Conservation (phyloP, 1,140 invertebrate genomes). For the Odontomachus brunneus region DNA sequence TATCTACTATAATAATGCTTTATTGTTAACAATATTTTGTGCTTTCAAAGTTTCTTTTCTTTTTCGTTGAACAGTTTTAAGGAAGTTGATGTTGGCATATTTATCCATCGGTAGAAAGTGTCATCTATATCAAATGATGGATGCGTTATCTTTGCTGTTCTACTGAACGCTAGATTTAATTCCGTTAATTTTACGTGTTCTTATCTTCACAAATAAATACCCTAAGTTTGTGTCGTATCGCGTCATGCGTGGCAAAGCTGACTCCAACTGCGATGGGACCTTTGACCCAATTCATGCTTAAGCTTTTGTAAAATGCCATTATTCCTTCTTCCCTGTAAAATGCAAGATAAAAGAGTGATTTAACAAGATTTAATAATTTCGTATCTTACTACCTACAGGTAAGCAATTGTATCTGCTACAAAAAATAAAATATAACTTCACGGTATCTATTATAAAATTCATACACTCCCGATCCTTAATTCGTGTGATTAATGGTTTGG, state of each 20-base stretch:
- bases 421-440: constrained; percentile 3
- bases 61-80: constrained; percentile 16
- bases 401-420: background rate
- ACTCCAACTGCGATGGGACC: constrained; percentile 99
- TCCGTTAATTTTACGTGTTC: constrained; percentile 15
- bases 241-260: constrained; percentile 98
- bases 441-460: background rate
- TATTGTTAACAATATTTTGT: constrained; percentile 26
- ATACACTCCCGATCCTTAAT: background rate
- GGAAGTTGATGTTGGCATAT: constrained; percentile 4
- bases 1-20: constrained; percentile 25
- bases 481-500: background rate
- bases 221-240: constrained; percentile 88
- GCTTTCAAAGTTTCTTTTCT: background rate
- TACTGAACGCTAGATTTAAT: constrained; percentile 13
- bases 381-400: background rate
- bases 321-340: constrained; percentile 92
- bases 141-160: constrained; percentile 1
- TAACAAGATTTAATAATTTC: constrained; percentile 34
- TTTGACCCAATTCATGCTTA: constrained; percentile 99
- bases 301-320: constrained; percentile 97
- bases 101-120: constrained; percentile 21
- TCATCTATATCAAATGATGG: constrained; percentile 35
- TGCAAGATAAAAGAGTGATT: constrained; percentile 19
- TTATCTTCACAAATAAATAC: constrained; percentile 65